These are phyloP conservation scores for Ciconia maguari DNA, from an alignment of 2,113 vertebrate species.

Conservation along the genomic window DNA sequence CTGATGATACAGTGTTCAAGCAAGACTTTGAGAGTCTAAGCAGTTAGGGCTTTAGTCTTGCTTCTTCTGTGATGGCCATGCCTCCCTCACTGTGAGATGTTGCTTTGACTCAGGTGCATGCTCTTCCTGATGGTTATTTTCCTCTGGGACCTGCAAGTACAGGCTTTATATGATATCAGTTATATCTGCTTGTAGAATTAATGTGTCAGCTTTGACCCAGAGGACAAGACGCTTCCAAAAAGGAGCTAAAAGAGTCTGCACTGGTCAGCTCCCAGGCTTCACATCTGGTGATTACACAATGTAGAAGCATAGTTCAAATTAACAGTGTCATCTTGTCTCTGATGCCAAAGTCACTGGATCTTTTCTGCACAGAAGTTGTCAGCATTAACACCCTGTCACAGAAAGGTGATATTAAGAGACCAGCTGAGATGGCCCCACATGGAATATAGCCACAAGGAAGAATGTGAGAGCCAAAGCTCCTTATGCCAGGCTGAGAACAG, in stretches of 20 bases:
- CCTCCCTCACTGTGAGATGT: not conserved
- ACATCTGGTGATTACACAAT: not conserved
- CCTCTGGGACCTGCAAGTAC: not conserved
- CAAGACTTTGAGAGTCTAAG: not conserved
- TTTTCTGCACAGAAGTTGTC: not conserved
- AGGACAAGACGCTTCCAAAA: not conserved
- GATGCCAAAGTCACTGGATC: not conserved
- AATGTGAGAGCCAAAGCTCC: not conserved
- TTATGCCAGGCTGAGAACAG: not conserved
- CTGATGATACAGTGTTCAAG: not conserved
- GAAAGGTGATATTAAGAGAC: too few species aligned
- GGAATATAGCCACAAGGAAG: not conserved
- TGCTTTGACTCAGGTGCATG: not conserved
- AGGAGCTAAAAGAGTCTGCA: not conserved
- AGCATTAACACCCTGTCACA: not conserved
- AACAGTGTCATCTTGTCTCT: not conserved
- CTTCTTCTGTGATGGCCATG: not conserved
- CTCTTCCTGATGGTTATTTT: not conserved
- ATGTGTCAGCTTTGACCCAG: not conserved
- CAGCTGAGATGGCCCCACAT: not conserved
- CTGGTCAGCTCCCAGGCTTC: not conserved
- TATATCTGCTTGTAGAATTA: not conserved
- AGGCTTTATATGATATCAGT: not conserved
- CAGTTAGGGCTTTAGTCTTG: not conserved
- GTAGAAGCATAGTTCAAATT: not conserved